A percentile compares a stretch with the other conserved stretches of the same genome.
Conservation (phyloP, 2,797 vertebrate species). For the Syngnathus acus region DNA sequence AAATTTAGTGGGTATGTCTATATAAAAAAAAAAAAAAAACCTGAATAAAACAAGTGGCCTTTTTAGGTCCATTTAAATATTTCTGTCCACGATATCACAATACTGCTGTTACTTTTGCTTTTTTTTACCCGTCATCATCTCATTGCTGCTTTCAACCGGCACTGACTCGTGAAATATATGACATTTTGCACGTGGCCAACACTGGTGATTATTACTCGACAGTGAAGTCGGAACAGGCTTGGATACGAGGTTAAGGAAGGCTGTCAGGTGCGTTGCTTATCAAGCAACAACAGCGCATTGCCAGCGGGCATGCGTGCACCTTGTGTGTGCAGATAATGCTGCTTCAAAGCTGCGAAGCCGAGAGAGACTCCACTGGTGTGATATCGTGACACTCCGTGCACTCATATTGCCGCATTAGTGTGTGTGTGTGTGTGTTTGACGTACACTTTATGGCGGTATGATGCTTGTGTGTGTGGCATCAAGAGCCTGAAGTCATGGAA, state of each 20-base stretch:
- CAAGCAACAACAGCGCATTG: background rate
- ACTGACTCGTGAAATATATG: background rate
- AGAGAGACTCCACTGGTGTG: background rate
- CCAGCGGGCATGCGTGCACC: background rate
- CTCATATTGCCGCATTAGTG: background rate
- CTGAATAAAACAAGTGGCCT: too few species aligned
- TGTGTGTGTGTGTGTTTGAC: conserved; percentile 8
- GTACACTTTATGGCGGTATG: conserved; percentile 8
- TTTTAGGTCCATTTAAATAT: too few species aligned
- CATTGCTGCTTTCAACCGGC: background rate
- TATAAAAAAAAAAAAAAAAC: too few species aligned
- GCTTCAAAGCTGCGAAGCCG: background rate
- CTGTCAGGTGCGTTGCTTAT: background rate
- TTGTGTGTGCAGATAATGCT: background rate
- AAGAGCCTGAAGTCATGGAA: conserved; percentile 75
- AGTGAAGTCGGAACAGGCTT: background rate
- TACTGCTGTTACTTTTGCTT: too few species aligned
- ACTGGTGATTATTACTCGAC: background rate
- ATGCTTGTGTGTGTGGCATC: conserved; percentile 25
- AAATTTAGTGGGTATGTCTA: too few species aligned
- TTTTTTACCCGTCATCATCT: too few species aligned
- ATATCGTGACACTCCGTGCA: background rate
- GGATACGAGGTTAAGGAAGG: background rate
- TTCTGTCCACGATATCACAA: too few species aligned
- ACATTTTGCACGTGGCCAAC: background rate